Percentiles rank a stretch among this genome's conserved stretches.
phyloP scores from a whole-genome alignment of 1,140 invertebrate species.

The Tetragnatha versicolor region DNA sequence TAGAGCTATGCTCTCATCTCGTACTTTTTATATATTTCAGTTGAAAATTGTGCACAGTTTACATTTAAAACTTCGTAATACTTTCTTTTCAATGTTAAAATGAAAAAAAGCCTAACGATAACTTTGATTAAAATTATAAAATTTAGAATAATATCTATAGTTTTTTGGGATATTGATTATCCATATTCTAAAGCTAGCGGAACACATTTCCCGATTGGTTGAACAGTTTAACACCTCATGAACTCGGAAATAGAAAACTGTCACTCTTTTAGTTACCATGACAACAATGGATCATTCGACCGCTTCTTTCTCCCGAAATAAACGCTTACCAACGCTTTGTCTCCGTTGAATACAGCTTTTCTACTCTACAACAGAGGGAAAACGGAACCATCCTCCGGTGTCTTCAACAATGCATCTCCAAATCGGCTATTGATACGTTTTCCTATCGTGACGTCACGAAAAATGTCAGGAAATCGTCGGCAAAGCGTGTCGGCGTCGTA shows the following conservation, averaged over 20 bases:
- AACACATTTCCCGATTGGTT: background rate
- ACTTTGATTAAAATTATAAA: too few species aligned
- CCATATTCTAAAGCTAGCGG: too few species aligned
- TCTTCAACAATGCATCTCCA: background rate
- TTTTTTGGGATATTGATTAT: too few species aligned
- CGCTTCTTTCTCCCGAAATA: constrained; percentile 3
- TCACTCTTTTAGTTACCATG: background rate
- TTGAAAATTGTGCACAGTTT: too few species aligned
- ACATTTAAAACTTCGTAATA: too few species aligned
- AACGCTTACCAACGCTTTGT: background rate
- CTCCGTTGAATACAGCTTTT: background rate
- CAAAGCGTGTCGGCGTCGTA: background rate
- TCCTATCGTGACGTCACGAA: constrained; percentile 5
- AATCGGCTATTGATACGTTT: constrained; percentile 5
- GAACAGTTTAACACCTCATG: too few species aligned
- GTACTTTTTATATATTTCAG: too few species aligned
- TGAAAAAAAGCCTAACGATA: too few species aligned
- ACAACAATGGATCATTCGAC: constrained; percentile 4
- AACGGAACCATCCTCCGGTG: background rate
- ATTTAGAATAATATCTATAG: too few species aligned
- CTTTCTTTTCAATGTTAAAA: too few species aligned
- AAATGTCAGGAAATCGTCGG: background rate
- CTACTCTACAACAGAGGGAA: background rate
- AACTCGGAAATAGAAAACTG: too few species aligned
- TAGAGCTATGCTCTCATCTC: too few species aligned